Base-by-base conservation (phyloP, 2,797 vertebrate genomes). In the Kryptopterus vitreolus region DNA sequence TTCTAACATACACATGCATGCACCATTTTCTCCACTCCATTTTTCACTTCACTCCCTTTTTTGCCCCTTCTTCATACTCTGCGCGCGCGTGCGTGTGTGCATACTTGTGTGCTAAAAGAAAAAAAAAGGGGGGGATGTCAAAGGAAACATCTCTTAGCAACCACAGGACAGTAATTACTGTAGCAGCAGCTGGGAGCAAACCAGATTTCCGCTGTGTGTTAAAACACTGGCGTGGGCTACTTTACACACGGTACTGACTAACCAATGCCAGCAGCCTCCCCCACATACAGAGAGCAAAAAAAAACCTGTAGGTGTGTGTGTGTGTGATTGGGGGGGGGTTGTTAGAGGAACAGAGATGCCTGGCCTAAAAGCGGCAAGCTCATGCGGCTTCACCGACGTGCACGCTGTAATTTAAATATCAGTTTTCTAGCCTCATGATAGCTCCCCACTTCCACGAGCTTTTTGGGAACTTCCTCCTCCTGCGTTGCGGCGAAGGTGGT, bases 121-220 rank as follows among this genome's bases (percentile, higher is more conserved):
- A 92, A 90, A 88, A 84, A 88, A 85, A 38, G 85, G 58, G 78
- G 81, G 76, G 81, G 91, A 91, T 92, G 90, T 94, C 93, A 93
- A 94, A 94, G 92, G 93, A 94, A 95, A 90, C 94, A 95, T 96
- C 94, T 96, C 94, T 95, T 96, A 96, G 94, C 93, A 96, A 95
- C 94, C 94, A 93, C 94, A 95, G 94, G 94, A 96, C 93, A 95
- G 92, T 96, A 95, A 96, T 96, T 96, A 95, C 94, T 96, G 95
- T 94, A 95, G 94, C 94, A 95, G 93, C 93, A 95, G 93, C 93
- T 96, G 94, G 94, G 93, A 95, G 92, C 93, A 95, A 95, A 96
- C 92, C 94, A 96, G 94, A 95, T 96, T 95, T 96, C 94, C 93
- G 92, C 92, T 96, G 94, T 95, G 94, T 91, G 93, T 95, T 96